phyloP scores from a whole-genome alignment of 2,888 invertebrate species.

The Drosophila prolongata region DNA sequence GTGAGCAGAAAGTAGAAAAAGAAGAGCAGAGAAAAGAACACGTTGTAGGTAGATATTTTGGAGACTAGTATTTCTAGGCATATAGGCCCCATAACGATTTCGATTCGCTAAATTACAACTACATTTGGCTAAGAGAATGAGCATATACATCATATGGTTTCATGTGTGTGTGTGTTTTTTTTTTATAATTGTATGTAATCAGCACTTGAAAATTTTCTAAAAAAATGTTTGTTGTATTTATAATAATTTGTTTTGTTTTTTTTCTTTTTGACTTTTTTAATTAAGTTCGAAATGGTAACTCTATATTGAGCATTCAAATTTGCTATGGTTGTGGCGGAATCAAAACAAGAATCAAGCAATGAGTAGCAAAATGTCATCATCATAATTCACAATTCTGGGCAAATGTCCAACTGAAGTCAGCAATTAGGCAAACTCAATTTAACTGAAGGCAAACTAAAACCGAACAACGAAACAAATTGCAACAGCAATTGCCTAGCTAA shows the following conservation, averaged over 20 bases:
- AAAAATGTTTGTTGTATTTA: constrained; percentile 53
- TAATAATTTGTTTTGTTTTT: constrained; percentile 27
- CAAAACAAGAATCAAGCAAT: constrained; percentile 42
- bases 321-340: constrained; percentile 57
- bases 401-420: constrained; percentile 41
- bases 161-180: constrained; percentile 16
- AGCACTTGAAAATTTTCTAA: constrained; percentile 78
- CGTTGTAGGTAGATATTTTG: constrained; percentile 61
- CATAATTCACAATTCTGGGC: constrained; percentile 39
- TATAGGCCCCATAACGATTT: constrained; percentile 24
- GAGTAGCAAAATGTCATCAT: constrained; percentile 41
- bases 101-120: constrained; percentile 63
- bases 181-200: constrained; percentile 59
- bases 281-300: constrained; percentile 64
- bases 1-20: constrained; percentile 67
- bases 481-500: constrained; percentile 36
- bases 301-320: constrained; percentile 78
- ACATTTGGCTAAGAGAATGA: constrained; percentile 70
- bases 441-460: constrained; percentile 39
- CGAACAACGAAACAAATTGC: constrained; percentile 40
- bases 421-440: constrained; percentile 42
- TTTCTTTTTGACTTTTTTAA: constrained; percentile 39
- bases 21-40: constrained; percentile 82
- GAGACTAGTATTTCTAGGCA: constrained; percentile 45
- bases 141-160: constrained; percentile 55